These are phyloP conservation scores for Trogon melanurus DNA, from an alignment of 2,113 vertebrate genomes.

Conservation along the genomic window DNA sequence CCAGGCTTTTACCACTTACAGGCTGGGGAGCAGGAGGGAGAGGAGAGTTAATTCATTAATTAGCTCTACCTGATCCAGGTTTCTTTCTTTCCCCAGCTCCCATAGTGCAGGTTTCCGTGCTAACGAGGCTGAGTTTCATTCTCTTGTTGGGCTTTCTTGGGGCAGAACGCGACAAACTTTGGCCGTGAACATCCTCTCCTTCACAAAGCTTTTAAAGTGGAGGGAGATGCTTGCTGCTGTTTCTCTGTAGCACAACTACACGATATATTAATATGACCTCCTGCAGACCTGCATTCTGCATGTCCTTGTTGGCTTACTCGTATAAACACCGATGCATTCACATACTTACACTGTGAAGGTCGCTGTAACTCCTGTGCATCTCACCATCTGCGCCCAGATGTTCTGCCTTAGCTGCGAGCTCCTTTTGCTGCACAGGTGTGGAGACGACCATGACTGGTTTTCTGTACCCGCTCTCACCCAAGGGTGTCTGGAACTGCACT, in stretches of 20 bases:
- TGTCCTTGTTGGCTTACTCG: background rate
- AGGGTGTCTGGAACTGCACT: rapidly evolving
- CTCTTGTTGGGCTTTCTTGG: background rate
- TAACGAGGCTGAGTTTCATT: background rate
- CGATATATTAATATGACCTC: rapidly evolving
- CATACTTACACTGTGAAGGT: rapidly evolving
- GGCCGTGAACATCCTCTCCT: background rate
- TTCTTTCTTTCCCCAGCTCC: background rate
- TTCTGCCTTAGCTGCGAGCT: rapidly evolving
- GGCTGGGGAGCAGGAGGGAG: background rate
- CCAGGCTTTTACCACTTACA: background rate
- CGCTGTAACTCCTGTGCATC: background rate
- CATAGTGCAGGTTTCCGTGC: rapidly evolving
- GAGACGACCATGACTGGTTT: background rate
- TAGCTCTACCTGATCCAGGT: background rate
- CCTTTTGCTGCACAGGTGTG: background rate
- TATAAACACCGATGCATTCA: background rate
- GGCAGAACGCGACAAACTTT: background rate
- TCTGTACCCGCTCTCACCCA: background rate
- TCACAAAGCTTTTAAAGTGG: background rate
- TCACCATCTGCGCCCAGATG: rapidly evolving
- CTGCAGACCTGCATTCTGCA: background rate
- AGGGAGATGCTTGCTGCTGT: background rate
- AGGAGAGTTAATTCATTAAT: background rate
- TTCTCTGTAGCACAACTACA: background rate